Percentiles rank a stretch among this genome's conserved stretches.
These are phyloP conservation scores for Peromyscus eremicus DNA, from an alignment of 2,797 vertebrate genomes.

Conservation along the genomic window DNA sequence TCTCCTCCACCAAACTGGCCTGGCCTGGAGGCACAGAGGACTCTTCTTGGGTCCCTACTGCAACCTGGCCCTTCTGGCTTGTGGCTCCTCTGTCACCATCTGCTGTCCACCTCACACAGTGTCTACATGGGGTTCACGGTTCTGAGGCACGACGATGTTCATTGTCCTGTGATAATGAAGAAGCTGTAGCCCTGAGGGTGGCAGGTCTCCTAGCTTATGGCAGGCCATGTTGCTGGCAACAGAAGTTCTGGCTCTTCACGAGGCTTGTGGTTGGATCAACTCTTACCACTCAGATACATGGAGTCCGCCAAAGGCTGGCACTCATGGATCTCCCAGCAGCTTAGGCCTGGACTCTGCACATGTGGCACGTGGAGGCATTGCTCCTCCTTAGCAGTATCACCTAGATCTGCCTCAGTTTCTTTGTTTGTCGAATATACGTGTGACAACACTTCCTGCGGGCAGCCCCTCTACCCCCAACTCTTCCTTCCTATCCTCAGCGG, in stretches of 20 bases:
- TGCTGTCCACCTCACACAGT: too few species aligned
- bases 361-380: not conserved
- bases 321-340: rapidly evolving
- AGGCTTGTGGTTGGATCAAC: too few species aligned
- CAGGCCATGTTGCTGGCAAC: not conserved
- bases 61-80: not conserved
- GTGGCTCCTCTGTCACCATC: not conserved
- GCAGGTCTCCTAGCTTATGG: not conserved
- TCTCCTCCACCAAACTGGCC: not conserved
- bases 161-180: not conserved
- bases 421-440: rapidly evolving
- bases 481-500: not conserved
- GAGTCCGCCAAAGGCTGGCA: too few species aligned
- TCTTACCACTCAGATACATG: not conserved
- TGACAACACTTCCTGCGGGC: not conserved
- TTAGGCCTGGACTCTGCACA: too few species aligned
- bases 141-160: not conserved
- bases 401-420: not conserved
- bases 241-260: not conserved
- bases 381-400: not conserved
- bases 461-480: not conserved
- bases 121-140: not conserved
- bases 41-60: not conserved
- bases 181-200: not conserved
- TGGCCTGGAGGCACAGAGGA: not conserved